Evolutionary conservation across 2,113 vertebrate species (phyloP).

Genomic region (Zosterops borbonicus): DNA sequence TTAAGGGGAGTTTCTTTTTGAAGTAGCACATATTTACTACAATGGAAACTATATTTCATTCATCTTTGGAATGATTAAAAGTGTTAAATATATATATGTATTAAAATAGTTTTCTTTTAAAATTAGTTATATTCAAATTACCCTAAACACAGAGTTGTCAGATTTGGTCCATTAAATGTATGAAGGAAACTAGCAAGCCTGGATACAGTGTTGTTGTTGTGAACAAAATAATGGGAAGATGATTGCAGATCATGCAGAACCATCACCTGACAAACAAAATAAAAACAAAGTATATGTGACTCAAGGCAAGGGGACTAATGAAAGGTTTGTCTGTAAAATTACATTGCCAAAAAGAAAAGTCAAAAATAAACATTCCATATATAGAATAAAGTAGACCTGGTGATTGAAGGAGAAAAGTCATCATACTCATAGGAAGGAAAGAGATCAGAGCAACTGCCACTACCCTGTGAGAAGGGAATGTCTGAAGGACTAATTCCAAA

Average conservation of each 20-base stretch:
- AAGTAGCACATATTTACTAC: neutral
- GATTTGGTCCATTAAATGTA: neutral
- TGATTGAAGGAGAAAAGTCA: slow-evolving; percentile 82
- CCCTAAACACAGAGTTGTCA: neutral
- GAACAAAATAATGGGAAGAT: slow-evolving; percentile 58
- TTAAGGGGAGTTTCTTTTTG: neutral
- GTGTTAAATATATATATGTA: neutral
- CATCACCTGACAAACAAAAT: slow-evolving; percentile 68
- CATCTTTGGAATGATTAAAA: neutral
- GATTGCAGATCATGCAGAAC: slow-evolving; percentile 64
- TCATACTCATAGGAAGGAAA: slow-evolving; percentile 90
- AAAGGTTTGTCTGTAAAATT: slow-evolving; percentile 31
- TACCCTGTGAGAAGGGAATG: slow-evolving; percentile 94
- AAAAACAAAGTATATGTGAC: slow-evolving; percentile 50
- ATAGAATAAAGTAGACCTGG: slow-evolving; percentile 77
- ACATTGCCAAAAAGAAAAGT: slow-evolving; percentile 45
- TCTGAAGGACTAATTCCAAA: slow-evolving; percentile 98
- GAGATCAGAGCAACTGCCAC: slow-evolving; percentile 86
- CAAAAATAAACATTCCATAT: slow-evolving; percentile 56
- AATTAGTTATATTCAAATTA: neutral
- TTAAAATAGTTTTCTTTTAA: neutral
- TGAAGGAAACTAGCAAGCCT: slow-evolving; percentile 27
- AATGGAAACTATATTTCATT: neutral
- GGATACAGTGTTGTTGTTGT: slow-evolving; percentile 40
- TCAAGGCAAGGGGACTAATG: slow-evolving; percentile 42